Conservation (phyloP, 2,888 invertebrate genomes). For the Rhopalosiphum nymphaeae region DNA sequence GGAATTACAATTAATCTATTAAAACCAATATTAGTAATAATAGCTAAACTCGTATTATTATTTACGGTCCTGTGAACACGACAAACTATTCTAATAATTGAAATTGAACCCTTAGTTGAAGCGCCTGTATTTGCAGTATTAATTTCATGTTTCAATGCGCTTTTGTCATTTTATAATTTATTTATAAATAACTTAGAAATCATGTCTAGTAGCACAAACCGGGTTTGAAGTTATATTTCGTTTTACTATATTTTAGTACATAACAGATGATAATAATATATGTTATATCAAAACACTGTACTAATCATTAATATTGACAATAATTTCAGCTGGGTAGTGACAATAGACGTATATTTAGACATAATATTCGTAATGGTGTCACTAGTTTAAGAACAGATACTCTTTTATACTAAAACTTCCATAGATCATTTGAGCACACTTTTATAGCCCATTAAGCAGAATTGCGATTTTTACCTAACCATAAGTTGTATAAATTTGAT, state of each 20-base stretch:
- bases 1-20: constrained; percentile 29
- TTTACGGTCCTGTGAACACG: constrained; percentile 25
- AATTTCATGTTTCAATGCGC: constrained; percentile 24
- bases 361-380: not conserved
- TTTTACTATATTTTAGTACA: not conserved
- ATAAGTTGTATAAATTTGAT: not conserved
- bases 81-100: constrained; percentile 39
- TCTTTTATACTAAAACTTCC: not conserved
- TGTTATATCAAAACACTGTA: not conserved
- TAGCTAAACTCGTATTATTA: constrained; percentile 38
- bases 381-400: not conserved
- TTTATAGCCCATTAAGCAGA: not conserved
- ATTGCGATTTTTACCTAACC: not conserved
- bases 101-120: not conserved
- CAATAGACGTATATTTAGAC: not conserved
- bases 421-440: not conserved
- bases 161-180: not conserved
- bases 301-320: not conserved
- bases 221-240: not conserved
- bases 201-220: not conserved
- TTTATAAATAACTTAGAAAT: constrained; percentile 30
- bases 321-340: not conserved
- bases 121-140: not conserved
- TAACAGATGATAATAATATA: not conserved
- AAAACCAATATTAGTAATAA: constrained; percentile 19